These are phyloP conservation scores for Agrochola litura DNA, from an alignment of 2,888 invertebrate species.

Conservation along the genomic window DNA sequence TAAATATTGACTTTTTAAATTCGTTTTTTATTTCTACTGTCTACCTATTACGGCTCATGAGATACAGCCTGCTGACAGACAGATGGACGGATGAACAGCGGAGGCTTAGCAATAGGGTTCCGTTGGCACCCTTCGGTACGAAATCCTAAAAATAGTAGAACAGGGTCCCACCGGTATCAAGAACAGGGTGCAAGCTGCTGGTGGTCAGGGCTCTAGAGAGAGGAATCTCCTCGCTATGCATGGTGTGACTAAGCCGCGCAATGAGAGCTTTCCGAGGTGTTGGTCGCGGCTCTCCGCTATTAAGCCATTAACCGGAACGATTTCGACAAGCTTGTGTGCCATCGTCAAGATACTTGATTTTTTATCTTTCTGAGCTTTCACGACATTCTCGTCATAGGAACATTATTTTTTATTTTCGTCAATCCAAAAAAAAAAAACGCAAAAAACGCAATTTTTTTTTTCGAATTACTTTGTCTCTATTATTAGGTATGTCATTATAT, in stretches of 20 bases:
- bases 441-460: not conserved
- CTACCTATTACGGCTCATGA: too few relatives aligned
- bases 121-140: too few relatives aligned
- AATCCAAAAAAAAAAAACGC: too few relatives aligned
- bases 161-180: too few relatives aligned
- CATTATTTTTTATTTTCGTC: not conserved
- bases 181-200: not conserved
- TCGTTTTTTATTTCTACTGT: too few relatives aligned
- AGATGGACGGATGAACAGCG: too few relatives aligned
- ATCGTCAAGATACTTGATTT: not conserved
- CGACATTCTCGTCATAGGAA: not conserved
- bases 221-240: too few relatives aligned
- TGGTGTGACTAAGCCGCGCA: not conserved
- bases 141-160: too few relatives aligned
- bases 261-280: not conserved
- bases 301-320: not conserved
- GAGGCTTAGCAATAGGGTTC: too few relatives aligned
- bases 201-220: not conserved
- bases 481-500: not conserved
- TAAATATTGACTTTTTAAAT: too few relatives aligned
- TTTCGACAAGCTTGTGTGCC: not conserved
- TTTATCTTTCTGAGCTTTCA: not conserved
- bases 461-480: not conserved
- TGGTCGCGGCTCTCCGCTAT: not conserved
- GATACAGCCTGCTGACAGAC: too few relatives aligned